Percentiles rank a stretch among this genome's conserved stretches.
phyloP scores from a whole-genome alignment of 2,797 vertebrate genomes.

The Girardinus metallicus region DNA sequence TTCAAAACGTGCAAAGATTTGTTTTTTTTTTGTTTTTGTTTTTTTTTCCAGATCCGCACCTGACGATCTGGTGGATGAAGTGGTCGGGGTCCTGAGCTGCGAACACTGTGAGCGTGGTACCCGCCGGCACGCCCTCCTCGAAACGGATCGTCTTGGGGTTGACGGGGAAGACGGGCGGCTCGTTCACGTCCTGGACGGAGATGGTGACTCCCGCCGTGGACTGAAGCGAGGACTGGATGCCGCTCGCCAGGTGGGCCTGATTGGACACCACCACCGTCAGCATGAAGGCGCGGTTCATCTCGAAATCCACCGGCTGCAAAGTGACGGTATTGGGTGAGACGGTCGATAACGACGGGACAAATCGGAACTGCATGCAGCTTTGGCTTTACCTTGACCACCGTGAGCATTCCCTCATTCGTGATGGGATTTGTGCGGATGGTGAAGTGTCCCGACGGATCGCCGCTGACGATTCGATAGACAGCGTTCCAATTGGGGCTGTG shows the following conservation, averaged over 20 bases:
- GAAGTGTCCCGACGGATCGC: slow-evolving; percentile 93
- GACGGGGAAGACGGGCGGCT: slow-evolving; percentile 89
- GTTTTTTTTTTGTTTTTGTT: fast-evolving
- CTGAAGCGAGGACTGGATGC: slow-evolving; percentile 93
- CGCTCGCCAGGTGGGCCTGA: slow-evolving; percentile 90
- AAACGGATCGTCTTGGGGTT: slow-evolving; percentile 91
- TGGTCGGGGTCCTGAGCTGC: slow-evolving; percentile 94
- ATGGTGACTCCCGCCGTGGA: slow-evolving; percentile 94
- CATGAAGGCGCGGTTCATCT: slow-evolving; percentile 95
- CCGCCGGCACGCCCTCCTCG: slow-evolving; percentile 88
- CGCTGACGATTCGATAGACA: slow-evolving; percentile 92
- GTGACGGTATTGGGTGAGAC: not conserved
- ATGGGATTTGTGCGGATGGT: slow-evolving; percentile 91
- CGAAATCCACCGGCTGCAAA: slow-evolving; percentile 90
- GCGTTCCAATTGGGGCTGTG: slow-evolving; percentile 98
- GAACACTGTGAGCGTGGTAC: slow-evolving; percentile 90
- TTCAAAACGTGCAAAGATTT: not conserved
- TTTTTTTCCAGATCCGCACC: slow-evolving; percentile 73
- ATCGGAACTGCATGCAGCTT: not conserved
- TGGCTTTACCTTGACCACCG: slow-evolving; percentile 89
- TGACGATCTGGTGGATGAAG: slow-evolving; percentile 96
- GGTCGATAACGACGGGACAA: slow-evolving; percentile 25
- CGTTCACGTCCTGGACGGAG: slow-evolving; percentile 90
- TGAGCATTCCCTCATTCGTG: slow-evolving; percentile 96
- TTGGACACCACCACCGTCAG: slow-evolving; percentile 94